Conservation (phyloP, 2,797 vertebrate species). For the Rhinatrema bivittatum region DNA sequence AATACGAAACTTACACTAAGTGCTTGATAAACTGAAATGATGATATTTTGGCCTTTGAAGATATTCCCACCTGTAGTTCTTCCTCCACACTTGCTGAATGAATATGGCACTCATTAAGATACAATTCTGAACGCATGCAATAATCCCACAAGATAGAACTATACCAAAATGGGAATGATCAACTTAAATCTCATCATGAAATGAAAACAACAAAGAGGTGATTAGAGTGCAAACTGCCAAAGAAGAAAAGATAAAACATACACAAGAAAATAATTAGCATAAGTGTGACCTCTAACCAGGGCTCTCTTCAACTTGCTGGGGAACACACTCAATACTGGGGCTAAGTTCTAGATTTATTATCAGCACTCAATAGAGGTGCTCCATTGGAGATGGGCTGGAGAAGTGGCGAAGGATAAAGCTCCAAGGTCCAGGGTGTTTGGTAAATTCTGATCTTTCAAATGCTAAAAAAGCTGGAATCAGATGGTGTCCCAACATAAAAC, state of each 20-base stretch:
- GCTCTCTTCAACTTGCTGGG: no score
- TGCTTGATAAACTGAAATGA: not conserved
- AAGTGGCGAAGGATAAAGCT: no score
- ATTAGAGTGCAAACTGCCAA: slow-evolving; percentile 27
- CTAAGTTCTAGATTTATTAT: no score
- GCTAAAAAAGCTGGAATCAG: no score
- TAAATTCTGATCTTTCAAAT: no score
- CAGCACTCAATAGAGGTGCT: no score
- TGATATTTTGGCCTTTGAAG: not conserved
- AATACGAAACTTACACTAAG: not conserved
- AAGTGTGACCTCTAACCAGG: no score
- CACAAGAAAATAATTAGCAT: slow-evolving; percentile 39
- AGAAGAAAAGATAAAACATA: slow-evolving; percentile 15
- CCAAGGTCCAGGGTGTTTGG: no score
- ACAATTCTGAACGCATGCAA: not conserved
- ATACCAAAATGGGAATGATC: slow-evolving; percentile 15
- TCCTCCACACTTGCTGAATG: not conserved
- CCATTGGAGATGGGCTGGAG: no score
- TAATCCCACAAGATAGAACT: slow-evolving; percentile 9
- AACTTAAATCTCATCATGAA: slow-evolving; percentile 11
- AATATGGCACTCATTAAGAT: not conserved
- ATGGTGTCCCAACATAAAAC: no score
- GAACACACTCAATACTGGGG: no score
- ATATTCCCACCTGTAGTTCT: not conserved
- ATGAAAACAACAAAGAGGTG: slow-evolving; percentile 8